A percentile compares a stretch with the other conserved stretches of the same genome.
Evolutionary conservation across 1,140 invertebrate species (phyloP).

Genomic region (Drosophila burlai): DNA sequence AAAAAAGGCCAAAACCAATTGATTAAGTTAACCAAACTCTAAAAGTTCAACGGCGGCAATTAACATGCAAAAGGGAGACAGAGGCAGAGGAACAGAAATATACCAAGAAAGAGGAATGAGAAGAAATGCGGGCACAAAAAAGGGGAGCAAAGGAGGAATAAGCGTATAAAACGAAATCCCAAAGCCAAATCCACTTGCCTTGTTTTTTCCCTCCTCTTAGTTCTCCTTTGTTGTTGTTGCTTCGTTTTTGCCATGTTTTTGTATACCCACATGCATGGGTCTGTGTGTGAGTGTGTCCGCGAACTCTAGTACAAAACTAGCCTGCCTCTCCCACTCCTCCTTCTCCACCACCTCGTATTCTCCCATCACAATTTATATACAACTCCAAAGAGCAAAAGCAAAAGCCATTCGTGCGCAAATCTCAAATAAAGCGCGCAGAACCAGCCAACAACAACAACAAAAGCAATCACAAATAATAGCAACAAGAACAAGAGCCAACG

Average conservation of each 20-base stretch:
- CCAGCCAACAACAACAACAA: slow-evolving; percentile 51
- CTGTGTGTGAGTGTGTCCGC: slow-evolving; percentile 28
- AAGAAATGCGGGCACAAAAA: slow-evolving; percentile 22
- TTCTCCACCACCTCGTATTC: slow-evolving; percentile 2
- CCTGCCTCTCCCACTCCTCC: slow-evolving; percentile 20
- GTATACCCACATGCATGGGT: slow-evolving; percentile 10
- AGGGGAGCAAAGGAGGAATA: slow-evolving; percentile 27
- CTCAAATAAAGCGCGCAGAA: slow-evolving; percentile 79
- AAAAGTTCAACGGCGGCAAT: slow-evolving; percentile 60
- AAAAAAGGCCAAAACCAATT: slow-evolving; percentile 51
- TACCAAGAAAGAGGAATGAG: slow-evolving; percentile 10
- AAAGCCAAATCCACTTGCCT: slow-evolving; percentile 76
- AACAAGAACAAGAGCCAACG: slow-evolving; percentile 26
- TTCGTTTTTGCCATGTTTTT: slow-evolving; percentile 34
- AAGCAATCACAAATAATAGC: slow-evolving; percentile 28
- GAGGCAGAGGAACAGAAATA: slow-evolving; percentile 14
- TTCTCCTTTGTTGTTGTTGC: slow-evolving; percentile 1
- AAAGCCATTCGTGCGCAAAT: slow-evolving; percentile 78
- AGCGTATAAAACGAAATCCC: slow-evolving; percentile 67
- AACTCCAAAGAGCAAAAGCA: slow-evolving; percentile 52
- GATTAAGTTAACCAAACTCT: slow-evolving; percentile 58
- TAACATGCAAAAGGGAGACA: slow-evolving; percentile 39
- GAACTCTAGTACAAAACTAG: slow-evolving; percentile 63
- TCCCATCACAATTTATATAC: slow-evolving; percentile 47
- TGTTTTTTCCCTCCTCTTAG: slow-evolving; percentile 11